phyloP scores from a whole-genome alignment of 2,113 vertebrate species.

The Ellobius talpinus region DNA sequence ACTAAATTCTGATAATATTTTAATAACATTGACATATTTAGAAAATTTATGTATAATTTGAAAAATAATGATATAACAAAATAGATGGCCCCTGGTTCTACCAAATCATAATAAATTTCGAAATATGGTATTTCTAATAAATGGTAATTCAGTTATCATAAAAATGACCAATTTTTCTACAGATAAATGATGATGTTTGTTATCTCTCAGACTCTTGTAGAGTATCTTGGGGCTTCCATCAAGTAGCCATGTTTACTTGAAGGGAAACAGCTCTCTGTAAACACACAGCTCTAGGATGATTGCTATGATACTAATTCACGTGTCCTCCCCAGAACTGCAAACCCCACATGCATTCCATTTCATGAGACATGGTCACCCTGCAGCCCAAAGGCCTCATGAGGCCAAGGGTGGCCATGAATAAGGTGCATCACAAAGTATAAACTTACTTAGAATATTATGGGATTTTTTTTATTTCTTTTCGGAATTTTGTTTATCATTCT shows the following conservation, averaged over 20 bases:
- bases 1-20: constrained; percentile 40
- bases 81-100: not conserved
- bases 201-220: not conserved
- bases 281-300: not conserved
- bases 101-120: not conserved
- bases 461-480: not conserved
- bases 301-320: not conserved
- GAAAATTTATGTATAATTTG: not conserved
- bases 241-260: not conserved
- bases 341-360: no score
- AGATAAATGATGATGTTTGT: not conserved
- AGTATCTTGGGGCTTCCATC: not conserved
- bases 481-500: not conserved
- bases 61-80: not conserved
- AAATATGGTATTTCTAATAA: not conserved
- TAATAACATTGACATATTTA: constrained; percentile 11
- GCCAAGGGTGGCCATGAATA: not conserved
- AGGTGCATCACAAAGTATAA: not conserved
- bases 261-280: not conserved
- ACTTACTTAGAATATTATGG: not conserved
- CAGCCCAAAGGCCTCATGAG: not conserved
- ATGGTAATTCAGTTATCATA: not conserved
- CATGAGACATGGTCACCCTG: not conserved
- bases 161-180: not conserved
- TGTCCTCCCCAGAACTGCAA: not conserved